Evolutionary conservation across 2,888 invertebrate species (phyloP), one percentile per base, ranked within the genome.

Genomic region (Heliconius ethilla): DNA sequence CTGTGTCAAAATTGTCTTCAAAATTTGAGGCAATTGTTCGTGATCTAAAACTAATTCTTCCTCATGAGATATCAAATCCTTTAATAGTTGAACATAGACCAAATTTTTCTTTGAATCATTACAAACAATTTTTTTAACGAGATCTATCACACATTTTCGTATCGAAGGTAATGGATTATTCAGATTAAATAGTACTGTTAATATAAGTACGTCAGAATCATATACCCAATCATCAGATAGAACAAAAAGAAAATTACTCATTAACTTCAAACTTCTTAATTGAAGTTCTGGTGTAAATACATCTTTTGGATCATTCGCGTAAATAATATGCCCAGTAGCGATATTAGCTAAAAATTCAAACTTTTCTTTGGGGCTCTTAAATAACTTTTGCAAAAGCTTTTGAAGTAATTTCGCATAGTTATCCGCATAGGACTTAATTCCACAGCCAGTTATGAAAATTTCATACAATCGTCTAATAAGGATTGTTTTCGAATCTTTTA

Each of bases 31-130:
- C 27, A 97, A 88, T 86, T 97, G 97, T 81, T 96, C 95, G 62
- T 95, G 89, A 84, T 97, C 97, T 80, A 96, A 87, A 45, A 95
- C 82, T 65, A 97, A 91, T 86, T 97, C 97, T 76, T 95, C 90
- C 79, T 90, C 91, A 67, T 95, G 94, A 7, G 85, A 82, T n/a
- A 89, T 78, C 1, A 96, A 81, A 83, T 95, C 92, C 77, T 91
- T 87, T 33, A 95, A 82, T 11, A 96, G 83, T 5, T 93, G 86
- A 29, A 91, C 87, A 81, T 95, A 95, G 15, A 92, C 86, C 4
- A 91, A 82, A 2, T 90, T 90, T 51, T 91, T 87, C 76, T 91
- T 87, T 2, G 89, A 85, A 51, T 87, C 86, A 73, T 87, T 87
- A 78, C 89, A 83, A 15, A 91, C 76, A 55, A 95, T 82, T 78